Conservation (phyloP, 2,797 vertebrate species). For the Cottoperca gobio region DNA sequence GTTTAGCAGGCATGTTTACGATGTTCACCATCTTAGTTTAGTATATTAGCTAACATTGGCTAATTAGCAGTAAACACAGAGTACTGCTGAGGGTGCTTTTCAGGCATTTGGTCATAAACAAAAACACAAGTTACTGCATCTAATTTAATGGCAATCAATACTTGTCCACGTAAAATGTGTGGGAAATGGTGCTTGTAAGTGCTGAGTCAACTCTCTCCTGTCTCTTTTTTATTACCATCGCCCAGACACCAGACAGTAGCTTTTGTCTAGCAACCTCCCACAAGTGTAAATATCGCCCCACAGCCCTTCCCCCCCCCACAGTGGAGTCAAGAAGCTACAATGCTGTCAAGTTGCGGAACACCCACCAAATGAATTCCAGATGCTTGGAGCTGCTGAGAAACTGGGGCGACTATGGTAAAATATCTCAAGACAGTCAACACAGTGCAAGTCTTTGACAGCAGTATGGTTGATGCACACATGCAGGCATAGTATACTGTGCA, state of each 20-base stretch:
- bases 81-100: too few species aligned
- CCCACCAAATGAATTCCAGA: slow-evolving; percentile 81
- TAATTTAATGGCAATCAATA: neutral
- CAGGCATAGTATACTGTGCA: neutral
- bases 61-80: too few species aligned
- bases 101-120: neutral
- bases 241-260: slow-evolving; percentile 9
- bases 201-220: neutral
- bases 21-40: too few species aligned
- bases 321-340: slow-evolving; percentile 57
- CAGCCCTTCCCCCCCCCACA: neutral
- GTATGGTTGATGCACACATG: slow-evolving; percentile 1
- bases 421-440: slow-evolving; percentile 55
- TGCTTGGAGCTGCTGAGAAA: slow-evolving; percentile 65
- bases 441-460: slow-evolving; percentile 30
- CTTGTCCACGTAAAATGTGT: neutral
- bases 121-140: neutral
- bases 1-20: too few species aligned
- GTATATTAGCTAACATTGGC: too few species aligned
- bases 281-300: slow-evolving; percentile 45
- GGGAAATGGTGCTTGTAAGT: neutral
- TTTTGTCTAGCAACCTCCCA: slow-evolving; percentile 60
- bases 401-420: slow-evolving; percentile 60
- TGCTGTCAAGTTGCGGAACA: slow-evolving; percentile 57
- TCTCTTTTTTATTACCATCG: neutral